These are phyloP conservation scores for Bhutanitis thaidina DNA, from an alignment of 2,888 invertebrate species.

Conservation along the genomic window DNA sequence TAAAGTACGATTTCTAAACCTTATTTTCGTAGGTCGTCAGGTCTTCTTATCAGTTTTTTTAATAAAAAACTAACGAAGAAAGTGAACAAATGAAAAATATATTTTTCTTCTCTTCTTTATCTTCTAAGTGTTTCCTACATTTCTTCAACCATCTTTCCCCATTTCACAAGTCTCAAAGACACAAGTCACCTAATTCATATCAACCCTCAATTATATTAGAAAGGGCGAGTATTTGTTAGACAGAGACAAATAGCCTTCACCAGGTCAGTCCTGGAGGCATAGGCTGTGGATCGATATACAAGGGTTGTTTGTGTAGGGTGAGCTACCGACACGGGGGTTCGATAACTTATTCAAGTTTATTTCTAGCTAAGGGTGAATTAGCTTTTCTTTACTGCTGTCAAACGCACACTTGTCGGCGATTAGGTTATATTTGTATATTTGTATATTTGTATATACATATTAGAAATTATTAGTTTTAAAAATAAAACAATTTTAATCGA, in stretches of 20 bases:
- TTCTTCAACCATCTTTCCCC: not conserved
- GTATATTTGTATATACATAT: too few species aligned
- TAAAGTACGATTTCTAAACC: too few species aligned
- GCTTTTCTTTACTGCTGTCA: not conserved
- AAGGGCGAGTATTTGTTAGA: slow-evolving; percentile 13
- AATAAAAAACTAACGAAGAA: too few species aligned
- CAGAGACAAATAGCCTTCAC: slow-evolving; percentile 7
- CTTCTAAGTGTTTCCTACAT: too few species aligned
- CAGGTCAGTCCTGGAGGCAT: slow-evolving; percentile 10
- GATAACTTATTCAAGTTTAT: slow-evolving; percentile 8
- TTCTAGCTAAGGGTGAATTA: not conserved
- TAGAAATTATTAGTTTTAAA: too few species aligned
- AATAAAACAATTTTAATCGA: too few species aligned
- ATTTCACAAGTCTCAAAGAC: not conserved
- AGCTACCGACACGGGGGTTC: not conserved
- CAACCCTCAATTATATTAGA: slow-evolving; percentile 7
- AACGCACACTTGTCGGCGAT: not conserved
- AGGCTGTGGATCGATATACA: slow-evolving; percentile 24
- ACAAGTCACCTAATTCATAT: not conserved
- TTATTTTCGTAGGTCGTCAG: too few species aligned
- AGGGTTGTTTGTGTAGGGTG: slow-evolving; percentile 30
- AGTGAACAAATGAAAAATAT: too few species aligned
- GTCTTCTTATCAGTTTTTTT: too few species aligned
- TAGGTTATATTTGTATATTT: too few species aligned
- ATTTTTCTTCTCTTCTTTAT: too few species aligned